Conservation (phyloP, 2,797 vertebrate genomes). For the Enteromius trimaculatus region DNA sequence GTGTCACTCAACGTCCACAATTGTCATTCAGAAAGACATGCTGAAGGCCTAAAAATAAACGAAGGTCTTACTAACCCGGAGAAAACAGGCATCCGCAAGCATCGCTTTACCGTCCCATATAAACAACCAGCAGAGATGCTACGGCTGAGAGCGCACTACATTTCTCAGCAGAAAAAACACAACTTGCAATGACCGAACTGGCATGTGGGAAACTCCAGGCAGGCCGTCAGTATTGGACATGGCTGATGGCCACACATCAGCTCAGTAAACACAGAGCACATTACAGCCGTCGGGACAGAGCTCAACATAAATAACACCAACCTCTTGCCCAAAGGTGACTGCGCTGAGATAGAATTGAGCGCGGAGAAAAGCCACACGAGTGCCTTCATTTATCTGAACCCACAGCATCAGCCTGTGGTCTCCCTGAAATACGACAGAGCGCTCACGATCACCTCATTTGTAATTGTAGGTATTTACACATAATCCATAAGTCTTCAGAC, state of each 20-base stretch:
- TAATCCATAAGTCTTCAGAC: slow-evolving; percentile 6
- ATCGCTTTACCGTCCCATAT: slow-evolving; percentile 15
- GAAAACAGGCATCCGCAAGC: neutral
- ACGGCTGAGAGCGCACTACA: slow-evolving; percentile 5
- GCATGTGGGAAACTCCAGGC: slow-evolving; percentile 23
- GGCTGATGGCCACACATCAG: slow-evolving; percentile 39
- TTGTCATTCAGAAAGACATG: slow-evolving; percentile 30
- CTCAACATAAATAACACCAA: slow-evolving; percentile 71
- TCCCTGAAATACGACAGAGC: neutral
- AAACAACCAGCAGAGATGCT: slow-evolving; percentile 17
- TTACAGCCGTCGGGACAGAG: slow-evolving; percentile 72
- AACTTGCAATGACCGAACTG: slow-evolving; percentile 19
- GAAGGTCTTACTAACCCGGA: slow-evolving; percentile 30
- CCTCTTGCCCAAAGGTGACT: slow-evolving; percentile 69
- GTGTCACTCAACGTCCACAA: slow-evolving; percentile 39
- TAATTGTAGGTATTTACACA: slow-evolving; percentile 31
- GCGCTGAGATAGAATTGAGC: slow-evolving; percentile 72
- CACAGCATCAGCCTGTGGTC: slow-evolving; percentile 40
- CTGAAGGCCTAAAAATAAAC: slow-evolving; percentile 41
- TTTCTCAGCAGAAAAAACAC: slow-evolving; percentile 15
- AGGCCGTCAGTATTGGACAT: slow-evolving; percentile 38
- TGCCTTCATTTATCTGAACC: slow-evolving; percentile 39
- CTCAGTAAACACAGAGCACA: slow-evolving; percentile 64
- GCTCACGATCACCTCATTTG: slow-evolving; percentile 20
- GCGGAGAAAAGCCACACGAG: slow-evolving; percentile 61